phyloP scores from a whole-genome alignment of 2,888 invertebrate genomes.

The Capitulum mitella region DNA sequence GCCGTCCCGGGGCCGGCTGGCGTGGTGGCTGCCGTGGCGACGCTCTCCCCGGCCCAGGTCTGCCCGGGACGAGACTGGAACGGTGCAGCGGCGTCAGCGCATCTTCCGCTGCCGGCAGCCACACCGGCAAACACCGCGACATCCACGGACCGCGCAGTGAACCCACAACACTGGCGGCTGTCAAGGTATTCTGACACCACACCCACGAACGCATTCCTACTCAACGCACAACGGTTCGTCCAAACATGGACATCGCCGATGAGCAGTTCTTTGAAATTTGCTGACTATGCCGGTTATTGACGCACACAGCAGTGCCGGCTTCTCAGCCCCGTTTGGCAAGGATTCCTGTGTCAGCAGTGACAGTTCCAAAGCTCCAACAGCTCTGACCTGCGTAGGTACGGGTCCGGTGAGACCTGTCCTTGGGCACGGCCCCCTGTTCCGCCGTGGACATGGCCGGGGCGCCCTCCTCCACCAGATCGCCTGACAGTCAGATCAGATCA shows the following conservation, averaged over 20 bases:
- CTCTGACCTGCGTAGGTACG: background rate
- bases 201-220: too few species aligned
- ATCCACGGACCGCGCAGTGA: too few species aligned
- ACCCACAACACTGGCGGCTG: too few species aligned
- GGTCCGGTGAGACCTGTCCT: background rate
- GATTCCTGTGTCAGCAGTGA: background rate
- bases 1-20: background rate
- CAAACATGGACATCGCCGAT: too few species aligned
- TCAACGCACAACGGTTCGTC: too few species aligned
- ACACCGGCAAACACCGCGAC: too few species aligned
- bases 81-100: background rate
- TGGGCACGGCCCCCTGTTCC: slow-evolving; percentile 13
- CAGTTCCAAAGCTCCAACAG: too few species aligned
- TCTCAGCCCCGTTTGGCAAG: too few species aligned
- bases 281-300: too few species aligned
- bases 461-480: background rate
- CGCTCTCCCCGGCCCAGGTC: background rate
- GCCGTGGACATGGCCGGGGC: background rate
- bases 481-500: background rate
- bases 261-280: too few species aligned
- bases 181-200: too few species aligned
- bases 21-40: background rate
- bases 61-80: background rate
- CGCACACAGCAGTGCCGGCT: too few species aligned
- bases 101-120: background rate